Evolutionary conservation across 1,140 invertebrate species (phyloP), one percentile per base, ranked within the genome.

Genomic region (Drosophila gunungcola): DNA sequence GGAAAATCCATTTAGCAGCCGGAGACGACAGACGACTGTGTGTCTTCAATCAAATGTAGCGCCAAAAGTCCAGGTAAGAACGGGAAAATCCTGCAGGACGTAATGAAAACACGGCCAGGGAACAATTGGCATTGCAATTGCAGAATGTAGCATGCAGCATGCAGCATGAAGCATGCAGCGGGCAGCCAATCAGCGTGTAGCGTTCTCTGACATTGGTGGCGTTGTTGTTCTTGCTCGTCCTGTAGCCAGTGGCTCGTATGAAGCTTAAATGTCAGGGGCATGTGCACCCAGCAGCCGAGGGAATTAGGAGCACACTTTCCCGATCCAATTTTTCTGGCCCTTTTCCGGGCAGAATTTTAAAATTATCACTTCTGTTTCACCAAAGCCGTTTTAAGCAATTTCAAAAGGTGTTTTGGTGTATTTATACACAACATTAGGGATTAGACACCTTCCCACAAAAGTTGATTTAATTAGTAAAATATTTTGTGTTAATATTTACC

Each of bases 251-350:
- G 45, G 58, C 51, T 73, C 32, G 69, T 42, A 68, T 54, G 34
- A 61, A 73, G 72, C 73, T 83, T 89, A 88, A 88, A 88, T 88
- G 83, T 88, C 83, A 88, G 83, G 83, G 83, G 83, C 83, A 88
- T 88, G 74, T 86, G 82, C 64, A 75, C 63, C 81, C 46, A 51
- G 49, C 45, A 55, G 55, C 70, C 74, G 36, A 68, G 43, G 64
- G 52, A 48, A 57, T 57, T 56, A 63, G 41, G 58, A 78, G 43
- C 54, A 48, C 58, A 49, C 13, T 57, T 75, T 42, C 25, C 27
- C 53, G 27, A 61, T 73, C 42, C 29, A 43, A 34, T 25, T 21
- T 32, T 13, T 4, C 27, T 46, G 3, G 13, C 29, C 29, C n/a
- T 39, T 25, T 60, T 11, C n/a, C 13, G 16, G 16, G 13, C 16